A percentile compares a stretch with the other conserved stretches of the same genome.
phyloP scores from a whole-genome alignment of 2,797 vertebrate species.

The Pipistrellus pygmaeus region DNA sequence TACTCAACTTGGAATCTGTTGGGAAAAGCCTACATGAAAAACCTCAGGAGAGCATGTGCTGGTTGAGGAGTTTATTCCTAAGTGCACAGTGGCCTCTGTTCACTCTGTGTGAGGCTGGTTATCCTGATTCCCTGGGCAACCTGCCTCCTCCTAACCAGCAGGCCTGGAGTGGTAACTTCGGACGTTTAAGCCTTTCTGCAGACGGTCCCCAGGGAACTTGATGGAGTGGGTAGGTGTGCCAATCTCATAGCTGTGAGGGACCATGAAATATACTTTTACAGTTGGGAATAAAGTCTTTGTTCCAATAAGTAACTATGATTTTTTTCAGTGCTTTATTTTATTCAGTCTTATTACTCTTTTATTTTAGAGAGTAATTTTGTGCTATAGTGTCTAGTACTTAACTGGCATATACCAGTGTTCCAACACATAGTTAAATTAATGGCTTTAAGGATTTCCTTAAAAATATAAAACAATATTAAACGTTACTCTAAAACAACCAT shows the following conservation, averaged over 20 bases:
- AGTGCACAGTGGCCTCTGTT: conserved; percentile 22
- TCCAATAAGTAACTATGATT: neutral
- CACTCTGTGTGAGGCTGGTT: neutral
- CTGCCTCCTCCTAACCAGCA: neutral
- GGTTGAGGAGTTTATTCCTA: conserved; percentile 50
- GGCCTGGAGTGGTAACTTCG: neutral
- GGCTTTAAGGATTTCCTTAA: conserved; percentile 37
- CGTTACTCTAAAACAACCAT: conserved; percentile 1
- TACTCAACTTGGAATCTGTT: conserved; percentile 67
- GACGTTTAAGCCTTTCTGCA: conserved; percentile 19
- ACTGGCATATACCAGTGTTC: neutral
- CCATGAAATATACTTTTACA: conserved; percentile 4
- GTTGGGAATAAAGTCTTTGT: neutral
- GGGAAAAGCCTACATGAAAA: conserved; percentile 4
- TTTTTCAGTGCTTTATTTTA: neutral
- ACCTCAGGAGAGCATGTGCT: conserved; percentile 34
- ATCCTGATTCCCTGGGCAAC: neutral
- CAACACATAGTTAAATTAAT: neutral
- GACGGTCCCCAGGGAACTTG: neutral
- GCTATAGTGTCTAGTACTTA: neutral
- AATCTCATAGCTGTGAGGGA: neutral
- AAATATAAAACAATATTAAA: conserved; percentile 18
- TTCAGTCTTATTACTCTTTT: neutral
- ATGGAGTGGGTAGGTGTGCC: neutral
- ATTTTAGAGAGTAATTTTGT: conserved; percentile 37